Evolutionary conservation across 2,888 invertebrate species (phyloP), one percentile per base, ranked within the genome.

Genomic region (Flabesymbios commensalis): DNA sequence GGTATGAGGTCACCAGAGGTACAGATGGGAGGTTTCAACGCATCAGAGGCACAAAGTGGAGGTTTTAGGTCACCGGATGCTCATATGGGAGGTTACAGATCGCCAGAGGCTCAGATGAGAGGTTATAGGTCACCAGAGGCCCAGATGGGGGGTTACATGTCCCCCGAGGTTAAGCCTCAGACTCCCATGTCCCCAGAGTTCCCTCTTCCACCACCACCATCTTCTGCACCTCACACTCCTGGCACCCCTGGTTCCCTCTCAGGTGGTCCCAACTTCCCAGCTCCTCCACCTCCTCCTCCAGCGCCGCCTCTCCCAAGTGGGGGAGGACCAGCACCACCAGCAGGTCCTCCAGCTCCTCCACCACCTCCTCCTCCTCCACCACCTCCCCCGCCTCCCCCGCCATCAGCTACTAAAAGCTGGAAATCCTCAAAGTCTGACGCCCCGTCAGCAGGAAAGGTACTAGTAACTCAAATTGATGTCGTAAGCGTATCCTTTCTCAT

Each of bases 321-420:
- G n/a, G n/a, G n/a, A n/a, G n/a, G n/a, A n/a, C n/a, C n/a, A n/a
- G n/a, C n/a, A n/a, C n/a, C n/a, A n/a, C 53, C 53, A 4, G 22
- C 24, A 7, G 48, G 33, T 48, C 32, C 3, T 47, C 4, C 57
- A 22, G 32, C 48, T 31, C 47, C 57, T 14, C 7, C 57, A 22
- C 17, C 55, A 10, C 57, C 57, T 22, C 57, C 56, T 24, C 56
- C 47, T 19, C 57, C 33, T 22, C 57, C 48, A 32, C 57, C 57
- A 1, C 32, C 32, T 31, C 47, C 57, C 5, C 47, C 57, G 33
- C 55, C 55, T 43, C 32, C 49, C 14, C 45, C 45, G 24, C 49
- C 22, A 49, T 19, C 48, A 7, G 22, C 33, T n/a, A 2, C 55
- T 7, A 39, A 57, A 29, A 22, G 47, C 17, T 57, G 57, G 57